A percentile compares a stretch with the other conserved stretches of the same genome.
These are phyloP conservation scores for Drosophila borealis DNA, from an alignment of 2,888 invertebrate genomes.

Conservation along the genomic window DNA sequence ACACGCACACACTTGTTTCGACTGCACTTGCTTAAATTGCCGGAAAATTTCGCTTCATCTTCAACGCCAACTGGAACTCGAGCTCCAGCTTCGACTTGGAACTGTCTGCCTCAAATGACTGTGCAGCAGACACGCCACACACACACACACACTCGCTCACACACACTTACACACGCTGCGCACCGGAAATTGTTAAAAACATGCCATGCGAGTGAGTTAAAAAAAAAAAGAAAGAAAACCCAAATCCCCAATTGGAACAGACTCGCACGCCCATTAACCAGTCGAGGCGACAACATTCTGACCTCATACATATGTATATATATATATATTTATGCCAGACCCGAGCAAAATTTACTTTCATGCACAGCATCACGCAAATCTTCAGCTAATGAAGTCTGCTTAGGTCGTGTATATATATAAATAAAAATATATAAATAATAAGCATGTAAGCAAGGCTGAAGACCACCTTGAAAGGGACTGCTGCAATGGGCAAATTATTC, in stretches of 20 bases:
- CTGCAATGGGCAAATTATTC: background rate
- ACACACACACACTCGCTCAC: conserved; percentile 41
- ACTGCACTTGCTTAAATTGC: conserved; percentile 69
- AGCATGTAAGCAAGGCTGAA: background rate
- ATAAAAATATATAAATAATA: background rate
- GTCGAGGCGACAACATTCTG: conserved; percentile 32
- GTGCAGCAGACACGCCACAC: conserved; percentile 59
- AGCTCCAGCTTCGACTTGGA: conserved; percentile 18
- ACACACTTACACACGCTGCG: conserved; percentile 26
- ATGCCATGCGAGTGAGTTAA: conserved; percentile 29
- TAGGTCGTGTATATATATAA: background rate
- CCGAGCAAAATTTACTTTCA: conserved; percentile 17
- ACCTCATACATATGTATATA: background rate
- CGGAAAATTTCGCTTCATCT: conserved; percentile 68
- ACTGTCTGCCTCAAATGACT: conserved; percentile 49
- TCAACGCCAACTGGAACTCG: conserved; percentile 27
- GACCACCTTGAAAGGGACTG: background rate
- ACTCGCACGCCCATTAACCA: conserved; percentile 37
- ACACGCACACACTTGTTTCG: background rate
- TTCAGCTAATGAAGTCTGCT: background rate
- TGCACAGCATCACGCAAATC: conserved; percentile 17
- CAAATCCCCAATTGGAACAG: conserved; percentile 51
- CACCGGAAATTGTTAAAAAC: conserved; percentile 41
- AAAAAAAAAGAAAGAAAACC: conserved; percentile 33
- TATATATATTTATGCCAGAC: background rate